Percentiles rank a stretch among this genome's conserved stretches.
These are phyloP conservation scores for Melitaea athalia DNA, from an alignment of 2,888 invertebrate genomes.

Conservation along the genomic window DNA sequence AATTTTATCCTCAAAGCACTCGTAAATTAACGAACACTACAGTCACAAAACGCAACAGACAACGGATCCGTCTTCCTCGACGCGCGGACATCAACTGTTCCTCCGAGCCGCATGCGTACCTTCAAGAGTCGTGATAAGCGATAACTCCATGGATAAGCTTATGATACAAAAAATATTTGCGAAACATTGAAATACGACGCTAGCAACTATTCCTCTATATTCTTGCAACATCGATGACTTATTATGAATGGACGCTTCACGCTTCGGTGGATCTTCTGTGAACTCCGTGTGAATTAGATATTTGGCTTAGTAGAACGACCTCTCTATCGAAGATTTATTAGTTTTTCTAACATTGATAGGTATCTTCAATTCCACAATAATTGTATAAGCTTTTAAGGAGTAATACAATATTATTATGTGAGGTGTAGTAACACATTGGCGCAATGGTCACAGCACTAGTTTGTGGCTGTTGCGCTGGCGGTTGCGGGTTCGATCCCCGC, in stretches of 20 bases:
- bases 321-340: constrained; percentile 15
- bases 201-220: constrained; percentile 31
- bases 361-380: background rate
- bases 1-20: constrained; percentile 56
- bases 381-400: no score
- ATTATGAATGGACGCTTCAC: constrained; percentile 42
- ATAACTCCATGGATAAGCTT: constrained; percentile 66
- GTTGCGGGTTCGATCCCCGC: no score
- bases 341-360: constrained; percentile 1
- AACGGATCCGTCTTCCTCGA: constrained; percentile 76
- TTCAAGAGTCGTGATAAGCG: constrained; percentile 67
- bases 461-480: no score
- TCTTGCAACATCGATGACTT: constrained; percentile 36
- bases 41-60: constrained; percentile 57
- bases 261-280: constrained; percentile 34
- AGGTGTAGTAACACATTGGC: no score
- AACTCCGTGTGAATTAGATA: constrained; percentile 37
- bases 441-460: no score
- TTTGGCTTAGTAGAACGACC: constrained; percentile 27
- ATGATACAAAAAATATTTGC: constrained; percentile 56
- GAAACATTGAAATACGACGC: constrained; percentile 49
- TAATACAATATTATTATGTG: no score
- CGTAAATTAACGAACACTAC: constrained; percentile 58
- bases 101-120: constrained; percentile 57
- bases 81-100: constrained; percentile 79